Percentiles rank a stretch among this genome's conserved stretches.
These are phyloP conservation scores for Takifugu bimaculatus DNA, from an alignment of 2,113 vertebrate species.

Conservation along the genomic window DNA sequence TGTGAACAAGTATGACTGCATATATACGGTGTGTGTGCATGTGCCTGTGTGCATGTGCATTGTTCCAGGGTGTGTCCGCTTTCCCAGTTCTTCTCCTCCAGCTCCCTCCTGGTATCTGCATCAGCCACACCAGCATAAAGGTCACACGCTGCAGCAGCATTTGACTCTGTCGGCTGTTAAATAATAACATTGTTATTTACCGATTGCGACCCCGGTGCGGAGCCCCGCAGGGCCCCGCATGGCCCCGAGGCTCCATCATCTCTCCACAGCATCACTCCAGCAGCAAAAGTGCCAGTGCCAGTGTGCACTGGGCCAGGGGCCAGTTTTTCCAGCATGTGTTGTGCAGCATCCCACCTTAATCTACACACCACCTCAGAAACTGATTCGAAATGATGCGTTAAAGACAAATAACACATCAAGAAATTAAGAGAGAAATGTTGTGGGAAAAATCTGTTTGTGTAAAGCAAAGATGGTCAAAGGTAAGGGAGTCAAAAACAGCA, in stretches of 20 bases:
- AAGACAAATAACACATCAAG: not conserved
- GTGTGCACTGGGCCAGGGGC: conserved; percentile 18
- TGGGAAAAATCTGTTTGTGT: not conserved
- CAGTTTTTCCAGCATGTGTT: not conserved
- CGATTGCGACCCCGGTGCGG: conserved; percentile 41
- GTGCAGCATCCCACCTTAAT: conserved; percentile 20
- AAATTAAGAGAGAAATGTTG: not conserved
- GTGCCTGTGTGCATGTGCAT: conserved; percentile 5
- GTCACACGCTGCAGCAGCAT: conserved; percentile 49
- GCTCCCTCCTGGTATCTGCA: conserved; percentile 42
- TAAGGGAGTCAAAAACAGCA: not conserved
- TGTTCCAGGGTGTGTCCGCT: conserved; percentile 15
- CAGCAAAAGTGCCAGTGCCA: conserved; percentile 26
- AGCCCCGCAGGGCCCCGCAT: conserved; percentile 31
- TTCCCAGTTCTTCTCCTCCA: conserved; percentile 21
- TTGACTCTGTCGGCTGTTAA: conserved; percentile 60
- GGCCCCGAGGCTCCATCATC: conserved; percentile 45
- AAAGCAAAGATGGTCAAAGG: not conserved
- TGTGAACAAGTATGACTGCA: conserved; percentile 22
- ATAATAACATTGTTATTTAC: conserved; percentile 58
- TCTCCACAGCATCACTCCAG: conserved; percentile 32
- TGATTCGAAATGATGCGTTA: not conserved
- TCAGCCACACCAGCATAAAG: conserved; percentile 61
- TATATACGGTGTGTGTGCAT: not conserved
- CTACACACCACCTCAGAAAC: not conserved